Evolutionary conservation across 1,140 invertebrate species (phyloP).

Genomic region (Meteorus sp.): DNA sequence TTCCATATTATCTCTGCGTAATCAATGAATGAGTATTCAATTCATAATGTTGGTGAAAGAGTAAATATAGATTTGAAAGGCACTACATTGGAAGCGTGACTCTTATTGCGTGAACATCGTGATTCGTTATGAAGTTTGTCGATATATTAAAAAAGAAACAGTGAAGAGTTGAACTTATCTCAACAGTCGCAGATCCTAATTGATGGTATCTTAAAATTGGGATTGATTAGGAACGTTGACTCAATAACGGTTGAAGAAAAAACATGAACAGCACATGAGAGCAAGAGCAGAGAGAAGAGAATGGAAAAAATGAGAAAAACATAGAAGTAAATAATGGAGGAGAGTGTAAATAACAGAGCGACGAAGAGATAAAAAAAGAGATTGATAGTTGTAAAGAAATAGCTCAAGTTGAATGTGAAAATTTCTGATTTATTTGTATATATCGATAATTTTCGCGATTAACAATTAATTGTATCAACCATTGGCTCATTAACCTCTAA

Average conservation of each 20-base stretch:
- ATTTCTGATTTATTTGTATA: slow-evolving; percentile 41
- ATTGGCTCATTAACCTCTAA: neutral
- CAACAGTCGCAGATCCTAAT: slow-evolving; percentile 33
- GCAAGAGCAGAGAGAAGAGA: no score
- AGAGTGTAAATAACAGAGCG: slow-evolving; percentile 8
- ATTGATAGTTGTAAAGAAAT: slow-evolving; percentile 15
- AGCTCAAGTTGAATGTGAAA: slow-evolving; percentile 32
- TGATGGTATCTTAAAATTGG: slow-evolving; percentile 26
- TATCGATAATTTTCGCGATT: slow-evolving; percentile 10
- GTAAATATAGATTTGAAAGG: slow-evolving; percentile 1
- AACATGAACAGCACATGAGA: no score
- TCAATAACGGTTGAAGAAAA: slow-evolving; percentile 3
- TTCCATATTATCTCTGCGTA: no score
- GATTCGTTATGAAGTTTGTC: slow-evolving; percentile 1
- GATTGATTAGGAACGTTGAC: slow-evolving; percentile 4
- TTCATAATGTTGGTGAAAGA: neutral
- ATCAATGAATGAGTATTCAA: neutral
- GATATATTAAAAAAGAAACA: slow-evolving; percentile 21
- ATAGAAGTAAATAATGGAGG: no score
- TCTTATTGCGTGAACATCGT: no score
- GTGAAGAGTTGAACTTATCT: slow-evolving; percentile 36
- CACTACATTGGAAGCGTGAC: neutral
- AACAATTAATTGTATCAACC: slow-evolving; percentile 10
- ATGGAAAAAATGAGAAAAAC: no score
- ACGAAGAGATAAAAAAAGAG: slow-evolving; percentile 2